Conservation (phyloP, 2,888 invertebrate genomes). For the Andrena camellia region DNA sequence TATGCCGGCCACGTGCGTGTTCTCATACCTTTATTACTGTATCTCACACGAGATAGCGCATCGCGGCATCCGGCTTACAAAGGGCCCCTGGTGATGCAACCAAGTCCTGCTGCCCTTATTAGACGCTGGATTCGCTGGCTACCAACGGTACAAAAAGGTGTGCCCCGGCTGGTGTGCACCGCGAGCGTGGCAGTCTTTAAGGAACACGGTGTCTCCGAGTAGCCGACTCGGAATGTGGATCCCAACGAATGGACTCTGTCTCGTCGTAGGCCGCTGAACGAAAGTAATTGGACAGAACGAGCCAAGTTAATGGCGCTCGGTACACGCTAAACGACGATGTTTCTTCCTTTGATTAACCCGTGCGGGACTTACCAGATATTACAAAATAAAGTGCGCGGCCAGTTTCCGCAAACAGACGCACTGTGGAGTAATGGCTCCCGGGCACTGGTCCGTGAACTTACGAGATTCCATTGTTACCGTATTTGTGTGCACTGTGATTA, state of each 20-base stretch:
- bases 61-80: conserved; percentile 66
- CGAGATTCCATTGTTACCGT: background rate
- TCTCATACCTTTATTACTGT: conserved; percentile 82
- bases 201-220: conserved; percentile 15
- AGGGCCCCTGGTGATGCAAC: conserved; percentile 69
- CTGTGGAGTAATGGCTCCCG: conserved; percentile 29
- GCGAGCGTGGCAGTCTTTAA: conserved; percentile 7
- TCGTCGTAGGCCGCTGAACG: conserved; percentile 30
- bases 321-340: conserved; percentile 60
- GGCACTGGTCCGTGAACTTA: conserved; percentile 43
- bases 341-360: conserved; percentile 73
- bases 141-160: conserved; percentile 24
- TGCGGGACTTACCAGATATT: conserved; percentile 43
- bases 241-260: conserved; percentile 6
- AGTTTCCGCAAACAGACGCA: conserved; percentile 73
- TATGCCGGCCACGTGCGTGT: conserved; percentile 82
- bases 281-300: conserved; percentile 57
- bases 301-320: conserved; percentile 54
- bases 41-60: conserved; percentile 77
- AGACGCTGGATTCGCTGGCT: conserved; percentile 50
- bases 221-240: conserved; percentile 45
- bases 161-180: background rate
- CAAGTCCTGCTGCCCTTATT: conserved; percentile 41
- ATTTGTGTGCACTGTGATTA: background rate
- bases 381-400: conserved; percentile 61